Percentiles rank a stretch among this genome's conserved stretches.
Conservation (phyloP, 2,888 invertebrate species). For the Dryomyza anilis region DNA sequence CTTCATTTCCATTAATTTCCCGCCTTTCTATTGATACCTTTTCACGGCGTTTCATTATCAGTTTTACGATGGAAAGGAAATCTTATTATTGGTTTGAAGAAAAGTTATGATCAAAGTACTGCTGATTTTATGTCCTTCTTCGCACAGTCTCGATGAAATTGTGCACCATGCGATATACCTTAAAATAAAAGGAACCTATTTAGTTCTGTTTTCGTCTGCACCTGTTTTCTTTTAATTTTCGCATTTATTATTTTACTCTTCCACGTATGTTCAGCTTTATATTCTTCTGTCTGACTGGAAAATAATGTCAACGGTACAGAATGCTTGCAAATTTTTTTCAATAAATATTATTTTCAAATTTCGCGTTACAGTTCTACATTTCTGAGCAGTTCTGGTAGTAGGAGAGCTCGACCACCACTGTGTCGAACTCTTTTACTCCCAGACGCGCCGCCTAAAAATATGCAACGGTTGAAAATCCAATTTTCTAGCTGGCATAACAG, state of each 20-base stretch:
- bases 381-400: too few relatives aligned
- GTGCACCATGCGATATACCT: too few relatives aligned
- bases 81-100: constrained; percentile 8
- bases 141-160: too few relatives aligned
- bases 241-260: too few relatives aligned
- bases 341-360: constrained; percentile 9
- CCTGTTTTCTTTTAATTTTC: too few relatives aligned
- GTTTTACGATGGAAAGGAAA: constrained; percentile 1
- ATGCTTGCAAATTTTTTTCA: not conserved
- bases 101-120: not conserved
- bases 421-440: too few relatives aligned
- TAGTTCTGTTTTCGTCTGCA: not conserved
- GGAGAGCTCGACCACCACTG: too few relatives aligned
- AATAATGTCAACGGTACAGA: too few relatives aligned
- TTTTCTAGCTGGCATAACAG: constrained; percentile 12
- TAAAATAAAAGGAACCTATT: too few relatives aligned
- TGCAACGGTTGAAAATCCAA: constrained; percentile 23
- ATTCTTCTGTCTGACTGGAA: too few relatives aligned
- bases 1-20: constrained; percentile 23
- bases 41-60: constrained; percentile 11
- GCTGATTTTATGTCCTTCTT: not conserved
- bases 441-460: constrained; percentile 26
- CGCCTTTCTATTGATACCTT: not conserved
- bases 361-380: not conserved
- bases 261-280: too few relatives aligned